phyloP scores from a whole-genome alignment of 2,113 vertebrate species.

The Dascyllus trimaculatus region DNA sequence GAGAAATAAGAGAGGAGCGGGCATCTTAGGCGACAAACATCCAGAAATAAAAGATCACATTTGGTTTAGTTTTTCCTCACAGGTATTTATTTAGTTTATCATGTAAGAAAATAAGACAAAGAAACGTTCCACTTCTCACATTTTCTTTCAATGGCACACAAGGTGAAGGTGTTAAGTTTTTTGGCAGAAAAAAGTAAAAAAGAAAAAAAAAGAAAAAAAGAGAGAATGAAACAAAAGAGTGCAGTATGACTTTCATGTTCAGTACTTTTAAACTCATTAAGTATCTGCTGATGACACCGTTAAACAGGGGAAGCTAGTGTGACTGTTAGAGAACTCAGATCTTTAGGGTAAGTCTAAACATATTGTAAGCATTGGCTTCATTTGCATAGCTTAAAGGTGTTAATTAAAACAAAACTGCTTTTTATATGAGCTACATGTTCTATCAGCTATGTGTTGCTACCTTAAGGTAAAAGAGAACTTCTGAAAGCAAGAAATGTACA shows the following conservation, averaged over 20 bases:
- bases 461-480: conserved; percentile 45
- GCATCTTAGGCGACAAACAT: neutral
- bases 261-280: conserved; percentile 52
- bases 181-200: conserved; percentile 70
- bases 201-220: conserved; percentile 20
- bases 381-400: conserved; percentile 86
- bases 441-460: conserved; percentile 64
- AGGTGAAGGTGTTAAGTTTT: conserved; percentile 82
- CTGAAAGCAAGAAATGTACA: conserved; percentile 54
- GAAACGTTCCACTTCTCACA: conserved; percentile 79
- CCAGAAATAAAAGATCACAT: neutral
- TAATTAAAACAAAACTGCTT: conserved; percentile 69
- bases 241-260: conserved; percentile 63
- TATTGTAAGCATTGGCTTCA: conserved; percentile 69
- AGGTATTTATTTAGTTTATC: conserved; percentile 82
- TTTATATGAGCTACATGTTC: conserved; percentile 75
- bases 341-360: conserved; percentile 47
- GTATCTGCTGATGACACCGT: conserved; percentile 47
- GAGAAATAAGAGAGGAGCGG: neutral
- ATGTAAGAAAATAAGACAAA: conserved; percentile 87
- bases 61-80: conserved; percentile 58
- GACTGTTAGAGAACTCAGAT: conserved; percentile 48
- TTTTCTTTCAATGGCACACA: conserved; percentile 85
- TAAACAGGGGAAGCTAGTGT: conserved; percentile 46
- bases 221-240: conserved; percentile 41